These are phyloP conservation scores for Aphelocoma californica DNA, from an alignment of 2,797 vertebrate genomes.

Conservation along the genomic window DNA sequence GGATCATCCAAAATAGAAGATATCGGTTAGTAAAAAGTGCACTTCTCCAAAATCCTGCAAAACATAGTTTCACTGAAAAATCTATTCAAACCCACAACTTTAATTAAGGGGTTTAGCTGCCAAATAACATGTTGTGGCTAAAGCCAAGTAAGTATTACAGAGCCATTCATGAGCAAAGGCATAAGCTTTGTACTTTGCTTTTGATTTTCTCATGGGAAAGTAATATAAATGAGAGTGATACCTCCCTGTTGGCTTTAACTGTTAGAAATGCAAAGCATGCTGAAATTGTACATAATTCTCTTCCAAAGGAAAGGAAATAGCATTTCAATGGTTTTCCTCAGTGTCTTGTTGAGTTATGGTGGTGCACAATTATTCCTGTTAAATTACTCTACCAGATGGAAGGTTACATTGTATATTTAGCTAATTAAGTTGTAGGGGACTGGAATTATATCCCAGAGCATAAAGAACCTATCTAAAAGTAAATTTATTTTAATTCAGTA, in stretches of 20 bases:
- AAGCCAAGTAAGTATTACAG: conserved; percentile 79
- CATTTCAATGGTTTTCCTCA: conserved; percentile 89
- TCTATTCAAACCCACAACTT: conserved; percentile 69
- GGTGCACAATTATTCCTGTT: conserved; percentile 86
- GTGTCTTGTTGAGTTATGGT: conserved; percentile 88
- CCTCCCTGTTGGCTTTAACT: conserved; percentile 83
- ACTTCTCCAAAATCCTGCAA: conserved; percentile 60
- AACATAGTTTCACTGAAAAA: conserved; percentile 70
- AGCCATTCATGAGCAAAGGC: conserved; percentile 81
- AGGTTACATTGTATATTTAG: conserved; percentile 81
- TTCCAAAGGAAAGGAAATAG: conserved; percentile 91
- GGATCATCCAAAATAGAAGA: conserved; percentile 68
- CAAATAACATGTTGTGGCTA: conserved; percentile 75
- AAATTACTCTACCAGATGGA: conserved; percentile 88
- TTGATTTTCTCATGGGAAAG: conserved; percentile 87
- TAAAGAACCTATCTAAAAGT: conserved; percentile 68
- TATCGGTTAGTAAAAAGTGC: conserved; percentile 51
- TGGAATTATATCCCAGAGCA: conserved; percentile 73
- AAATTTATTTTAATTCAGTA: conserved; percentile 70
- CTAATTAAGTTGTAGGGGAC: conserved; percentile 82
- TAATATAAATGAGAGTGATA: conserved; percentile 88
- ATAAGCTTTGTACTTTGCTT: conserved; percentile 81
- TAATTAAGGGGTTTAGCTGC: conserved; percentile 75
- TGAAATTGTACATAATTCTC: conserved; percentile 88
- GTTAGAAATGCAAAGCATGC: conserved; percentile 83